phyloP scores from a whole-genome alignment of 2,113 vertebrate genomes.

The Macaca fascicularis region T2T-MFA8v1.1 NC_088381.1:152477501-152478000 shows the following conservation, averaged over 20 bases:
- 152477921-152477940: background rate
- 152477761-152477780: background rate
- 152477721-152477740: background rate
- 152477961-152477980: background rate
- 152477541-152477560: rapidly evolving
- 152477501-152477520: background rate
- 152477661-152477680: background rate
- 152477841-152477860: background rate
- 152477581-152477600: background rate
- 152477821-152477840: background rate
- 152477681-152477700: background rate
- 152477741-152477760: background rate
- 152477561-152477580: background rate
- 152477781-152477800: background rate
- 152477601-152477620: background rate
- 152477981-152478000: background rate
- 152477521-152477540: background rate
- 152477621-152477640: background rate
- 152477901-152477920: background rate
- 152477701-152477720: background rate
- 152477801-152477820: background rate
- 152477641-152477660: background rate
- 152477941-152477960: background rate
- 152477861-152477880: background rate
- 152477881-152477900: background rate